A percentile compares a stretch with the other conserved stretches of the same genome.
These are phyloP conservation scores for Stichopus chloronotus DNA, from an alignment of 35 echinoderm and acorn worm genomes.

Conservation along the genomic window DNA sequence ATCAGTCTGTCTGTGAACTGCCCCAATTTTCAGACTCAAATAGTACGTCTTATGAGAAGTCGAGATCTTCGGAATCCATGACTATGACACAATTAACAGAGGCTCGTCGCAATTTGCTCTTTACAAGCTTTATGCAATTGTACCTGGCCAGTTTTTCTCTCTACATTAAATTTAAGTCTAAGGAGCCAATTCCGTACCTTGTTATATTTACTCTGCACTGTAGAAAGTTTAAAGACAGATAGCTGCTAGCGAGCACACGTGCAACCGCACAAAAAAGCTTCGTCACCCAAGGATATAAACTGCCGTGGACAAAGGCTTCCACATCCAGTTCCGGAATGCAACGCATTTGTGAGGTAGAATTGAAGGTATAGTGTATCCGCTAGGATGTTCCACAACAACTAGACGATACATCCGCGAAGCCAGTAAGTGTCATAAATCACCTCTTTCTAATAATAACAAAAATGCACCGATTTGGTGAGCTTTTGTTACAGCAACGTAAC, in stretches of 20 bases:
- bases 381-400: too few species aligned
- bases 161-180: slow-evolving; percentile 9
- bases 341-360: too few species aligned
- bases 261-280: slow-evolving; percentile 1
- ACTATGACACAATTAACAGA: slow-evolving; percentile 18
- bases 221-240: not conserved
- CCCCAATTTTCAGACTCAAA: slow-evolving; percentile 41
- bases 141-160: slow-evolving; percentile 24
- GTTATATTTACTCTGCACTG: not conserved
- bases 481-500: too few species aligned
- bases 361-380: too few species aligned
- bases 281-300: too few species aligned
- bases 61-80: slow-evolving; percentile 40
- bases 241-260: not conserved
- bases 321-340: too few species aligned
- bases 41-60: slow-evolving; percentile 36
- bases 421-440: too few species aligned
- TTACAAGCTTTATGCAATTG: slow-evolving; percentile 33
- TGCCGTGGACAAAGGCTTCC: too few species aligned
- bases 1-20: slow-evolving; percentile 44
- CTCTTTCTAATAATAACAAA: too few species aligned
- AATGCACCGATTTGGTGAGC: too few species aligned
- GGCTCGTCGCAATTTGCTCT: slow-evolving; percentile 33
- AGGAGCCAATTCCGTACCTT: slow-evolving; percentile 1
- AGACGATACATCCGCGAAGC: too few species aligned